Conservation (phyloP, 2,888 invertebrate species). For the Drosophila nigricruria region DNA sequence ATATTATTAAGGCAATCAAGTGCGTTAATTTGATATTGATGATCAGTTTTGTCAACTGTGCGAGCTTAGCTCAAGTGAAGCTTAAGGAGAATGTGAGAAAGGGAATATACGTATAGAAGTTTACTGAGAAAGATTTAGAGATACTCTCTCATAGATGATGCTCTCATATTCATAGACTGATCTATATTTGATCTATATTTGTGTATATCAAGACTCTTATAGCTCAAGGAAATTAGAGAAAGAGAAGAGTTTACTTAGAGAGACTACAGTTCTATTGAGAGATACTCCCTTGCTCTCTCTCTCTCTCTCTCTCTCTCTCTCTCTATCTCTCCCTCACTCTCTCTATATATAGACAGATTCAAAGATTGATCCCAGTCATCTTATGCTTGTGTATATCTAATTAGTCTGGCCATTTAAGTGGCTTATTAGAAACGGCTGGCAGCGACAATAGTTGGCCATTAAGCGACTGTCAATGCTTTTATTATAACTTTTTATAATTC, state of each 20-base stretch:
- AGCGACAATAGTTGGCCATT: constrained; percentile 73
- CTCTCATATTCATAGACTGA: too few species aligned
- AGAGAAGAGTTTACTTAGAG: not conserved
- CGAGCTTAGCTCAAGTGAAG: constrained; percentile 17
- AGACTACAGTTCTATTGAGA: not conserved
- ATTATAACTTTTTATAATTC: constrained; percentile 78
- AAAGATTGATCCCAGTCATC: not conserved
- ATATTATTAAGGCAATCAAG: constrained; percentile 72
- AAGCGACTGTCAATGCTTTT: constrained; percentile 77
- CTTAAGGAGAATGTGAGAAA: not conserved
- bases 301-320: not conserved
- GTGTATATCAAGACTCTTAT: too few species aligned
- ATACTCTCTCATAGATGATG: too few species aligned
- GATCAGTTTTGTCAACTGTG: constrained; percentile 64
- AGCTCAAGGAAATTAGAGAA: too few species aligned
- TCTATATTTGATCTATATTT: too few species aligned
- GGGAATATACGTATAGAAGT: too few species aligned
- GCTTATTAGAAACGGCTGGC: constrained; percentile 66
- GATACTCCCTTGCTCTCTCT: not conserved
- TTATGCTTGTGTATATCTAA: constrained; percentile 47
- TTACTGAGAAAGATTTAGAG: too few species aligned
- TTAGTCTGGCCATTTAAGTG: constrained; percentile 71
- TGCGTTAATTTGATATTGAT: constrained; percentile 68
- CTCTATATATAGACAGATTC: not conserved
- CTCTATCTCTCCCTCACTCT: not conserved